Conservation (phyloP, 2,888 invertebrate genomes). For the Drosophila setosimentum region DNA sequence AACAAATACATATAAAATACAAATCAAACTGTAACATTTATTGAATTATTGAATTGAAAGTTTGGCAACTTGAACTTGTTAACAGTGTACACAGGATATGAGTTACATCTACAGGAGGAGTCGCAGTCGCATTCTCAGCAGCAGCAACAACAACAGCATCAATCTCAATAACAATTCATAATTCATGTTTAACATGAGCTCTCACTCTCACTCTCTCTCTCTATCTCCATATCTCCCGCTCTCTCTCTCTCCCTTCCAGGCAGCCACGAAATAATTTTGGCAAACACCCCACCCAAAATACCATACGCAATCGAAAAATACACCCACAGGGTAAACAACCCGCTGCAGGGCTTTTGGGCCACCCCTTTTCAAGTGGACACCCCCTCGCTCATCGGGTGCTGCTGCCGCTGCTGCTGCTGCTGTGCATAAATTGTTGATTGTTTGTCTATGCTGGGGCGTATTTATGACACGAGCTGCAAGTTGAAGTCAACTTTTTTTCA, state of each 20-base stretch:
- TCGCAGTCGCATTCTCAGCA: slow-evolving; percentile 28
- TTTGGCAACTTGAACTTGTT: neutral
- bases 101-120: slow-evolving; percentile 33
- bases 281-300: slow-evolving; percentile 35
- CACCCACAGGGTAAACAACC: slow-evolving; percentile 23
- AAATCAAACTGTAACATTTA: too few species aligned
- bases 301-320: slow-evolving; percentile 11
- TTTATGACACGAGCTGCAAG: slow-evolving; percentile 78
- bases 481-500: slow-evolving; percentile 66
- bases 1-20: too few species aligned
- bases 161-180: slow-evolving; percentile 85
- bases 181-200: slow-evolving; percentile 84
- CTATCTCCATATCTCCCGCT: neutral
- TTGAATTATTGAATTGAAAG: too few species aligned
- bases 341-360: slow-evolving; percentile 13
- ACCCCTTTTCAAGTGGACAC: slow-evolving; percentile 49
- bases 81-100: slow-evolving; percentile 7
- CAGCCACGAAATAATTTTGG: slow-evolving; percentile 63
- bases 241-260: slow-evolving; percentile 5
- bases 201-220: neutral
- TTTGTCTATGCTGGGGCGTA: slow-evolving; percentile 73
- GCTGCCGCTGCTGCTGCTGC: slow-evolving; percentile 38
- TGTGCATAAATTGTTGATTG: slow-evolving; percentile 83
- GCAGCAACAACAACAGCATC: slow-evolving; percentile 72
- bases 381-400: slow-evolving; percentile 7